These are phyloP conservation scores for Apeira syringaria DNA, from an alignment of 2,888 invertebrate genomes.

Conservation along the genomic window DNA sequence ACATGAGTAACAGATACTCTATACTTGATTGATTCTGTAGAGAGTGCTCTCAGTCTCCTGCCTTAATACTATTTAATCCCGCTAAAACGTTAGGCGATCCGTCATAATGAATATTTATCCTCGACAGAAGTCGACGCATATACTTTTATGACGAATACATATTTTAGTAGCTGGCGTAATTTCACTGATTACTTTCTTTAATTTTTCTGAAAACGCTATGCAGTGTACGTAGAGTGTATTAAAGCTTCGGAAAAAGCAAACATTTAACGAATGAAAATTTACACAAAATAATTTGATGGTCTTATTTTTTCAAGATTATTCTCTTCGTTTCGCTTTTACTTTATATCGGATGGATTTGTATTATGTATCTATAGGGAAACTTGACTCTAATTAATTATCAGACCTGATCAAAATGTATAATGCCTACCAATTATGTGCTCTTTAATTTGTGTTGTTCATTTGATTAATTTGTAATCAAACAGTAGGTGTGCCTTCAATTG, in stretches of 20 bases:
- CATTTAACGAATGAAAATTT: constrained; percentile 62
- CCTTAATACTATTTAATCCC: constrained; percentile 78
- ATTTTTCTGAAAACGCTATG: constrained; percentile 72
- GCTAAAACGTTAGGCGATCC: constrained; percentile 80
- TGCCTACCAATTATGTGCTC: too few relatives aligned
- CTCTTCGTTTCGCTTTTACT: constrained; percentile 14
- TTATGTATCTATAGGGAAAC: constrained; percentile 6
- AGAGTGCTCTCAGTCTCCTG: constrained; percentile 48
- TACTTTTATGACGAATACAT: constrained; percentile 83
- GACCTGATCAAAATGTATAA: not conserved
- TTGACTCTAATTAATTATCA: constrained; percentile 1
- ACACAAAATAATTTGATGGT: constrained; percentile 43
- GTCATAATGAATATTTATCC: constrained; percentile 82
- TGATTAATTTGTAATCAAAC: too few relatives aligned
- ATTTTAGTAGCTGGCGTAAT: constrained; percentile 81
- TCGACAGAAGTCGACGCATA: constrained; percentile 75
- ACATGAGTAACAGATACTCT: constrained; percentile 33
- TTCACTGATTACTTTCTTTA: constrained; percentile 81
- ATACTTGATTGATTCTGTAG: constrained; percentile 68
- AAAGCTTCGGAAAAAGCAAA: constrained; percentile 65
- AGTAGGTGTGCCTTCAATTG: too few relatives aligned
- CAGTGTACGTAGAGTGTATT: constrained; percentile 62
- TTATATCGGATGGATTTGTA: constrained; percentile 3
- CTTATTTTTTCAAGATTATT: constrained; percentile 28
- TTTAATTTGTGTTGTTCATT: too few relatives aligned